phyloP scores from a whole-genome alignment of 2,888 invertebrate genomes.

The Microplitis deprimator region DNA sequence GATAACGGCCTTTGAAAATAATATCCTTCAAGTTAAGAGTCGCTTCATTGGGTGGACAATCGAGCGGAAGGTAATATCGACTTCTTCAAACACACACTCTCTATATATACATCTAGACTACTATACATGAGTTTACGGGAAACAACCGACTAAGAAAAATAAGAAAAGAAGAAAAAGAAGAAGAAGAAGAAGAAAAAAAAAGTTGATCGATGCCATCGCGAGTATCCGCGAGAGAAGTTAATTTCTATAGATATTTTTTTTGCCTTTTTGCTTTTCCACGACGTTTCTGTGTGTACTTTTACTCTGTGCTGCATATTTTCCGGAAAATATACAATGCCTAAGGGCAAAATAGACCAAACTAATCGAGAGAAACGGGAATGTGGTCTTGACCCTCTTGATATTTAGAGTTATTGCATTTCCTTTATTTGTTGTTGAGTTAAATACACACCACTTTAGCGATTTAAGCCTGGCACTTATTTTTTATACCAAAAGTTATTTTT shows the following conservation, averaged over 20 bases:
- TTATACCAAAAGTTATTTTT: too few species aligned
- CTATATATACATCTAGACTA: not conserved
- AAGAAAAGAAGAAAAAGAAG: constrained; percentile 25
- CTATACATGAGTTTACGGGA: constrained; percentile 26
- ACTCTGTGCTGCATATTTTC: constrained; percentile 12
- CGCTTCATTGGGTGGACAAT: constrained; percentile 50
- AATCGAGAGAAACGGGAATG: constrained; percentile 58
- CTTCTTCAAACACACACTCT: constrained; percentile 16
- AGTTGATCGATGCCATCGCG: constrained; percentile 46
- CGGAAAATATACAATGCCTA: not conserved
- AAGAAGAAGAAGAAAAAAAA: not conserved
- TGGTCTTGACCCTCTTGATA: constrained; percentile 55
- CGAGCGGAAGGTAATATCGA: constrained; percentile 50
- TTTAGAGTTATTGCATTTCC: constrained; percentile 62
- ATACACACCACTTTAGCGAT: not conserved
- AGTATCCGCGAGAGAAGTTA: constrained; percentile 27
- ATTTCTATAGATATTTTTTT: not conserved
- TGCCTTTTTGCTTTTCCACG: not conserved
- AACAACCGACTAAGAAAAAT: constrained; percentile 33
- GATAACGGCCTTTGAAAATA: constrained; percentile 13
- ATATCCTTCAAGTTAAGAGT: constrained; percentile 10
- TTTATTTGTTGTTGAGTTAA: not conserved
- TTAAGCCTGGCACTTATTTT: too few species aligned
- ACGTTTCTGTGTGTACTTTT: constrained; percentile 4
- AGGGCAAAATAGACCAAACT: constrained; percentile 52